Conservation (phyloP, 2,888 invertebrate species). For the Ectemnius continuus region DNA sequence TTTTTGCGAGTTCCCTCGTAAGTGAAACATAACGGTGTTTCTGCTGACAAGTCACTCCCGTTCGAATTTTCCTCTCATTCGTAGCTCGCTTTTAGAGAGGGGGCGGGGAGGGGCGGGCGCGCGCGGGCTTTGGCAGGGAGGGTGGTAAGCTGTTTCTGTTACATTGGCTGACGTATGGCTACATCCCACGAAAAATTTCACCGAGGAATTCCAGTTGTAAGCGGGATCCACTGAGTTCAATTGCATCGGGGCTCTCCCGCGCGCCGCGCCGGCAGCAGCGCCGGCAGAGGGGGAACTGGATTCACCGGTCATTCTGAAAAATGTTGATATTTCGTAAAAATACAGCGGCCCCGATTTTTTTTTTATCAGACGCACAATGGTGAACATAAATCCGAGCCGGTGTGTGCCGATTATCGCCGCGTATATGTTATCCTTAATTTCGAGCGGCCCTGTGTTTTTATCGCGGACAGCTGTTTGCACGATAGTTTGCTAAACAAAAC, state of each 20-base stretch:
- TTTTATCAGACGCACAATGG: neutral
- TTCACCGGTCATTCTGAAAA: constrained; percentile 9
- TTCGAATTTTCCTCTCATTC: constrained; percentile 9
- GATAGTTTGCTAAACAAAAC: neutral
- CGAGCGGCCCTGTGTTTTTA: neutral
- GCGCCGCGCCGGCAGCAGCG: constrained; percentile 10
- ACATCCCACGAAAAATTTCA: constrained; percentile 28
- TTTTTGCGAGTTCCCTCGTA: too few relatives aligned
- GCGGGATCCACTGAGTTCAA: constrained; percentile 20
- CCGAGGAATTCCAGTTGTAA: constrained; percentile 23
- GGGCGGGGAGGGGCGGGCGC: neutral
- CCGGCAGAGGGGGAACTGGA: constrained; percentile 18
- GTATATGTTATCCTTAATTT: neutral
- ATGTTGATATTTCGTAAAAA: constrained; percentile 15
- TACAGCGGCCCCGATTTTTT: constrained; percentile 3
- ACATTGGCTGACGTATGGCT: constrained; percentile 18
- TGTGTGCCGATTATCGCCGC: constrained; percentile 3
- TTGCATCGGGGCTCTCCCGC: constrained; percentile 11
- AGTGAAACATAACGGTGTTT: too few relatives aligned
- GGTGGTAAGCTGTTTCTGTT: constrained; percentile 22
- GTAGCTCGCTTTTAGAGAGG: constrained; percentile 7
- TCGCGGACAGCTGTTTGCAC: constrained; percentile 2
- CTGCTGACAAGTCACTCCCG: too few relatives aligned
- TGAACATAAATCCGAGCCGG: constrained; percentile 10
- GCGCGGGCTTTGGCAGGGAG: constrained; percentile 5